These are phyloP conservation scores for Aphelinus certus DNA, from an alignment of 1,140 invertebrate species.

Conservation along the genomic window DNA sequence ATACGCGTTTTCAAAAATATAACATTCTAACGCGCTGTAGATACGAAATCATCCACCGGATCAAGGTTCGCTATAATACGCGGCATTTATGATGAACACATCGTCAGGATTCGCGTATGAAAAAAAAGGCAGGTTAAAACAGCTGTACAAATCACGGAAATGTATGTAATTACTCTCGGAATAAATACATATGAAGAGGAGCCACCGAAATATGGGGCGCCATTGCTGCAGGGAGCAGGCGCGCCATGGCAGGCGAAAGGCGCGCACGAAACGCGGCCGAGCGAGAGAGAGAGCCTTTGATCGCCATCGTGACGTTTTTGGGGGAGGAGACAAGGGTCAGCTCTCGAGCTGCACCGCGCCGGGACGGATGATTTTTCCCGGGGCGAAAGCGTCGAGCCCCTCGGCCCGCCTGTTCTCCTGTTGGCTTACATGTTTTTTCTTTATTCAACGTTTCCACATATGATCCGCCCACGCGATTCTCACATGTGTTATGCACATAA, in stretches of 20 bases:
- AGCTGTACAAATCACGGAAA: too few species aligned
- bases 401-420: conserved; percentile 57
- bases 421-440: conserved; percentile 63
- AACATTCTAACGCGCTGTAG: too few species aligned
- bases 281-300: neutral
- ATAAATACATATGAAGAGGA: too few species aligned
- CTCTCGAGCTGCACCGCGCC: neutral
- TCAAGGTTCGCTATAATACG: too few species aligned
- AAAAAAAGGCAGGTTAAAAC: too few species aligned
- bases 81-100: too few species aligned
- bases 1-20: too few species aligned
- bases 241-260: neutral
- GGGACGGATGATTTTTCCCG: conserved; percentile 10
- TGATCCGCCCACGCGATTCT: conserved; percentile 1
- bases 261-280: neutral
- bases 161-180: too few species aligned
- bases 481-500: conserved; percentile 18
- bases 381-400: conserved; percentile 44
- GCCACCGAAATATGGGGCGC: neutral
- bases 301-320: neutral
- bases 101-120: too few species aligned
- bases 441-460: conserved; percentile 59
- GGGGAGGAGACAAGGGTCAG: conserved; percentile 11
- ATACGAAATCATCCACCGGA: too few species aligned
- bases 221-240: neutral